Conservation (phyloP, 2,797 vertebrate genomes). For the Sarcophilus harrisii region DNA sequence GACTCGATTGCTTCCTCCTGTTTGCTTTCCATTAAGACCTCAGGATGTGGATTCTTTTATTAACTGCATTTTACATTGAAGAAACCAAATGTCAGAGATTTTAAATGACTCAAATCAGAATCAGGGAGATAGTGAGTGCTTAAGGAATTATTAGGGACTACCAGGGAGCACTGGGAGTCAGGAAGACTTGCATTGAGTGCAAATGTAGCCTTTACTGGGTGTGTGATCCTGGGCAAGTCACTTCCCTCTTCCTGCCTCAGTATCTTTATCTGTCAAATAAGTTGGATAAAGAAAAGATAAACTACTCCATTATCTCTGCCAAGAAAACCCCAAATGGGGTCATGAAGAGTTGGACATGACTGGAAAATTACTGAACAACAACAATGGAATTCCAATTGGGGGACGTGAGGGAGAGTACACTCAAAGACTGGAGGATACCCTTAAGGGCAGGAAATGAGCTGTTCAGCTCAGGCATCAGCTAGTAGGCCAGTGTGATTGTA, state of each 20-base stretch:
- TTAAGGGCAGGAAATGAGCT: background rate
- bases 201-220: background rate
- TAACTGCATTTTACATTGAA: background rate
- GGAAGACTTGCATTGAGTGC: background rate
- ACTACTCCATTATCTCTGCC: background rate
- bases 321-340: background rate
- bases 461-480: background rate
- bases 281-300: background rate
- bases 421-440: background rate
- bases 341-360: background rate
- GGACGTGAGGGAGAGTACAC: background rate
- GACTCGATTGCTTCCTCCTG: background rate
- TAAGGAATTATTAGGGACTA: background rate
- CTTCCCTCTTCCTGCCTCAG: background rate
- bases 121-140: background rate
- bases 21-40: background rate
- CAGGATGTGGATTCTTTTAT: background rate
- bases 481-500: background rate
- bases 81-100: background rate
- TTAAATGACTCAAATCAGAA: background rate
- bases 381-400: background rate
- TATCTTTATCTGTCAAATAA: background rate
- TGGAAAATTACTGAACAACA: background rate
- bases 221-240: background rate
- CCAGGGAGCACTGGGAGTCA: background rate